These are phyloP conservation scores for Zonotrichia leucophrys DNA, from an alignment of 2,113 vertebrate species.

Conservation along the genomic window DNA sequence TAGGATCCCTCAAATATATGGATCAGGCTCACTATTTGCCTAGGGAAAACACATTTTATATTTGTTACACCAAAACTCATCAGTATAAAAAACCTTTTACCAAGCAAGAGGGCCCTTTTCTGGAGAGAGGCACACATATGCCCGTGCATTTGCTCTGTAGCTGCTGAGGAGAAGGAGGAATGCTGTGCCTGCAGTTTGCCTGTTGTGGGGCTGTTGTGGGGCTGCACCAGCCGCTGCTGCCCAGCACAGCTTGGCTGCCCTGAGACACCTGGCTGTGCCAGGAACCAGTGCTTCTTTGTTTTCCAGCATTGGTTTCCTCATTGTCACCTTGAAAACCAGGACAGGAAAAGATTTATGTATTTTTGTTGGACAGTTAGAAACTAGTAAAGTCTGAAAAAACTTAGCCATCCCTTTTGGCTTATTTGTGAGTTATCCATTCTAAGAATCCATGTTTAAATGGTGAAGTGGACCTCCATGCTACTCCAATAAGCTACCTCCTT, in stretches of 20 bases:
- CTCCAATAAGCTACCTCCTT: not conserved
- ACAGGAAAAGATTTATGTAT: not conserved
- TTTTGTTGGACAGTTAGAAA: not conserved
- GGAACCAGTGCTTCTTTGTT: not conserved
- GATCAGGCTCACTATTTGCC: not conserved
- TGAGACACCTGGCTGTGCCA: rapidly evolving
- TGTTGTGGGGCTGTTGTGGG: not conserved
- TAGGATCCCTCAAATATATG: not conserved
- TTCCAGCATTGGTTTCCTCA: not conserved
- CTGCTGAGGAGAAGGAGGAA: not conserved
- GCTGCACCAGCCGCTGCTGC: not conserved
- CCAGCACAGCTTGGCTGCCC: not conserved
- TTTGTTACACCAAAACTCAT: not conserved
- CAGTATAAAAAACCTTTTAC: not conserved
- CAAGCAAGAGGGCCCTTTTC: not conserved
- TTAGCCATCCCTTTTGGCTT: not conserved
- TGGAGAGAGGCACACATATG: not conserved
- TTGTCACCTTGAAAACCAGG: not conserved
- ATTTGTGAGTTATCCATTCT: not conserved
- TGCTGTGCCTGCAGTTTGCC: not conserved
- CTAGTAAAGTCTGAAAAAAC: not conserved
- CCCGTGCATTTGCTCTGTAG: not conserved
- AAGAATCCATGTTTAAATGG: not conserved
- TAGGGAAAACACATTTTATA: not conserved
- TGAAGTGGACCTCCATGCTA: not conserved